Evolutionary conservation across 2,113 vertebrate genomes (phyloP), one percentile per base, ranked within the genome.

Genomic region (Gymnorhina tibicen): DNA sequence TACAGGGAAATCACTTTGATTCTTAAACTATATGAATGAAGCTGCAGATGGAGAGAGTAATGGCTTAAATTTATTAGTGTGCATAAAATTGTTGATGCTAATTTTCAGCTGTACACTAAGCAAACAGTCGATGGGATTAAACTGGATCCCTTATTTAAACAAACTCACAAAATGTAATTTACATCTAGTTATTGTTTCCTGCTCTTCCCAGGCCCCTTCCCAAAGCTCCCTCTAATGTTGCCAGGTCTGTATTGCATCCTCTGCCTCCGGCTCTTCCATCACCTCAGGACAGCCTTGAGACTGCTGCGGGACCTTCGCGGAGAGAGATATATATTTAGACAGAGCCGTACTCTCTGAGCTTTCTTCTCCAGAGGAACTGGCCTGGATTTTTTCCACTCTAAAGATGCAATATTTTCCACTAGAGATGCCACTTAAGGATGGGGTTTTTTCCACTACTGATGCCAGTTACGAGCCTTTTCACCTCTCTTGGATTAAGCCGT

Each of bases 41-140:
- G 95, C 73, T 91, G 94, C 96, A 97, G 96, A 97, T 96, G 96
- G 96, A 91, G 96, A 95, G 93, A 96, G 95, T 95, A 96, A 97
- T 93, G 95, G 96, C 95, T 96, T 93, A 91, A 96, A 96, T 97
- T 96, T 96, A 97, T 97, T 97, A 96, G 93, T 7, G 52, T 16
- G 73, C 93, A 69, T 96, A 96, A 97, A 96, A 97, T 92, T 92
- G 96, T 91, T 93, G 91, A 91, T 96, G 96, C 73, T 96, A 92
- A 93, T 97, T 97, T 97, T 96, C 95, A 96, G 93, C 92, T 85
- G 95, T 96, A 96, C 95, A 94, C 96, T 83, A 84, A 91, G 89
- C 60, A 91, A 91, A 69, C 78, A 90, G 83, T 94, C 69, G 52
- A 89, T 76, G 73, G 94, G 95, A 94, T 91, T 96, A 94, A 95